Conservation (phyloP, 2,797 vertebrate genomes). For the Basileuterus tristriatus region DNA sequence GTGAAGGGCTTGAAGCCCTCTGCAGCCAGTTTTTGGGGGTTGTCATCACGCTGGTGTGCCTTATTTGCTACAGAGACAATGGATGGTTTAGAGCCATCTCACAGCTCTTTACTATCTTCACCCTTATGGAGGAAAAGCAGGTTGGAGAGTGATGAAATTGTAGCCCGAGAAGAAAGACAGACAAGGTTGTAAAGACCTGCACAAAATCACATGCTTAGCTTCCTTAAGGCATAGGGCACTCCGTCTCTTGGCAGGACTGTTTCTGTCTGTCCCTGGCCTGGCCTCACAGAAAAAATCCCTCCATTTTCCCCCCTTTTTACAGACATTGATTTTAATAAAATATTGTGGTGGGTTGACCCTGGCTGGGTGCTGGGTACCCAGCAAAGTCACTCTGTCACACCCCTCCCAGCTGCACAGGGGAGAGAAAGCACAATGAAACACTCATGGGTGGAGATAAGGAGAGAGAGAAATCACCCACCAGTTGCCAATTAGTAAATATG, state of each 20-base stretch:
- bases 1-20: background rate
- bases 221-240: background rate
- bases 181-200: background rate
- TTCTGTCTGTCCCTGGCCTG: background rate
- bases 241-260: background rate
- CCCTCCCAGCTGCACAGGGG: background rate
- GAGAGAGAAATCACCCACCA: background rate
- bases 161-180: background rate
- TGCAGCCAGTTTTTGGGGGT: accelerated
- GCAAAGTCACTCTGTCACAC: background rate
- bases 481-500: background rate
- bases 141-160: background rate
- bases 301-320: accelerated
- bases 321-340: background rate
- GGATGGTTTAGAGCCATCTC: background rate
- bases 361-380: background rate
- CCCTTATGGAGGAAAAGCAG: background rate
- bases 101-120: background rate
- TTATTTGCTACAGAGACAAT: background rate
- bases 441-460: background rate
- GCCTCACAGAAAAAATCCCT: background rate
- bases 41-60: background rate
- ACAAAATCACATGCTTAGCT: background rate
- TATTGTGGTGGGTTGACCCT: background rate
- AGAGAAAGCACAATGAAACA: background rate